phyloP scores from a whole-genome alignment of 1,140 invertebrate genomes.

The Bradynema listronoti region DNA sequence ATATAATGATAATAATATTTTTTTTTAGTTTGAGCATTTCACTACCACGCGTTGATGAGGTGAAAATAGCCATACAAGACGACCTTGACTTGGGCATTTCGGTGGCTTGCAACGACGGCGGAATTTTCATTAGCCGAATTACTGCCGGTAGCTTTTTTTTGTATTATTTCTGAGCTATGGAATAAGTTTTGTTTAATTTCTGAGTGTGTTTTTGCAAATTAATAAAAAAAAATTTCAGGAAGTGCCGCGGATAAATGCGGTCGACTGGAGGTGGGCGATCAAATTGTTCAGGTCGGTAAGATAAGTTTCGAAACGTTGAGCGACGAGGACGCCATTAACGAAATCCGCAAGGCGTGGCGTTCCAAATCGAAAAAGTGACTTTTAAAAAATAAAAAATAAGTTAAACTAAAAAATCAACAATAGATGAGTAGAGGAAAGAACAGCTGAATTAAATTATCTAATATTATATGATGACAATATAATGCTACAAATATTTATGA shows the following conservation, averaged over 20 bases:
- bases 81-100: slow-evolving; percentile 35
- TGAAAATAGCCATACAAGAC: slow-evolving; percentile 39
- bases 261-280: slow-evolving; percentile 65
- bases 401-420: no score
- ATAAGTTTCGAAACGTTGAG: slow-evolving; percentile 54
- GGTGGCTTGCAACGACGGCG: slow-evolving; percentile 49
- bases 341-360: slow-evolving; percentile 26
- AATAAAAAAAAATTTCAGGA: slow-evolving; percentile 17
- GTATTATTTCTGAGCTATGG: background rate
- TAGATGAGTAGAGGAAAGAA: no score
- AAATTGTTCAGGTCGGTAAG: slow-evolving; percentile 87
- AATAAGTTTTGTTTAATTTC: background rate
- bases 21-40: slow-evolving; percentile 37
- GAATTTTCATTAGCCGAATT: slow-evolving; percentile 50
- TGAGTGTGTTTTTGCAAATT: no score
- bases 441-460: no score
- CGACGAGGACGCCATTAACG: slow-evolving; percentile 53
- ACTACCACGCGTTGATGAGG: slow-evolving; percentile 41
- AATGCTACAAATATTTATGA: no score
- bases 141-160: slow-evolving; percentile 19
- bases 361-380: slow-evolving; percentile 32
- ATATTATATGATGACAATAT: no score
- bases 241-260: slow-evolving; percentile 30
- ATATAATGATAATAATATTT: slow-evolving; percentile 1
- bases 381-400: slow-evolving; percentile 16